Base-by-base conservation (phyloP, 1,140 invertebrate species). In the Drosophila parvula region DNA sequence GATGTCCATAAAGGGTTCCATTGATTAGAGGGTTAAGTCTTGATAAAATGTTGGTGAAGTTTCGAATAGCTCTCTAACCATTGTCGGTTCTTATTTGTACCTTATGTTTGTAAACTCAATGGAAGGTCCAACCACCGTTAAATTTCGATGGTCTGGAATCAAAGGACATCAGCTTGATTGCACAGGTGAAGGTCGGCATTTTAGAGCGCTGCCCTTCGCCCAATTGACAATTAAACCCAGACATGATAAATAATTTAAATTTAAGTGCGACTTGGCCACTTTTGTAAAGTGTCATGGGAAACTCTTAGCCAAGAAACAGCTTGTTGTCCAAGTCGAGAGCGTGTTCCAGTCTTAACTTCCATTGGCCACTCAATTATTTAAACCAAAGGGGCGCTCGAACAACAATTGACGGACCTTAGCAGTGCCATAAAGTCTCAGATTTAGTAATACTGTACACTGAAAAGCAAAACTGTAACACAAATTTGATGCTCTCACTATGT, bases 191-290 rank as follows among this genome's bases (percentile, higher is more conserved):
- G 38, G 67, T 62, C 38, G 53, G 45, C 62, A 55, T 74, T 80
- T 64, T 40, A 41, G 44, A 45, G 70, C 38, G n/a, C 32, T 53
- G 32, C 51, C 51, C 32, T 53, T 27, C 18, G 12, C 5, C 18
- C 32, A 22, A 36, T 22, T 22, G 12, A 65, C 74, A 82, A 82
- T 82, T 81, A 81, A 74, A 40, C 14, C 45, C 7, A 40, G 44
- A 32, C 57, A 58, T 30, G n/a, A 65, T 82, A 41, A 65, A 82
- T 74, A 78, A 82, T 78, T 78, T 14, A 81, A 78, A 82, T 75
- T 71, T 75, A 57, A 70, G 78, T 69, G 64, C 38, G 44, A 28
- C 48, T 27, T 8, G 36, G 50, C 4, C 32, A 53, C 16, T 53
- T 53, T 34, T 53, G 12, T 53, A 9, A 14, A 36, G 50, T 14